These are phyloP conservation scores for Goniozus legneri DNA, from an alignment of 1,140 invertebrate genomes.

Conservation along the genomic window DNA sequence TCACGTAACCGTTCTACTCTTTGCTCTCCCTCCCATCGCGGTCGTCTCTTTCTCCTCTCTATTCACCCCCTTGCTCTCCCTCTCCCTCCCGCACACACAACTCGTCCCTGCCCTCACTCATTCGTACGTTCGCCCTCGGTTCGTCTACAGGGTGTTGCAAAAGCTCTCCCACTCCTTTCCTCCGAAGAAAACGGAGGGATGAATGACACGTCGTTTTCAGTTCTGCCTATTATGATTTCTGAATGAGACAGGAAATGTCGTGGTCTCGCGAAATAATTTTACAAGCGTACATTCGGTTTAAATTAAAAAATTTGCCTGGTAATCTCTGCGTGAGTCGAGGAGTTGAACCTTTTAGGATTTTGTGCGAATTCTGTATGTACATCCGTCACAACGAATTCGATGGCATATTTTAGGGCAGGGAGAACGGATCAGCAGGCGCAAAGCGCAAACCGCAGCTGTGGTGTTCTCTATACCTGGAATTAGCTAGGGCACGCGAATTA, in stretches of 20 bases:
- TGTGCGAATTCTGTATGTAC: too few relatives aligned
- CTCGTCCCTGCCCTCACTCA: not conserved
- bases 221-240: not conserved
- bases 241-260: not conserved
- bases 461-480: too few relatives aligned
- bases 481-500: too few relatives aligned
- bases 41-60: conserved; percentile 12
- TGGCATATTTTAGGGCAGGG: too few relatives aligned
- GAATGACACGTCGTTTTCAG: not conserved
- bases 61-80: not conserved
- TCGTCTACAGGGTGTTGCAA: not conserved
- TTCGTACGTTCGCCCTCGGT: not conserved
- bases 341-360: too few relatives aligned
- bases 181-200: not conserved
- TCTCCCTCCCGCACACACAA: not conserved
- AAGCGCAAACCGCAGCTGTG: too few relatives aligned
- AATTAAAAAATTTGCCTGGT: too few relatives aligned
- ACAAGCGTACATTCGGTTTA: too few relatives aligned
- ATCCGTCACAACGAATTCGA: too few relatives aligned
- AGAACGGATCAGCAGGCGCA: too few relatives aligned
- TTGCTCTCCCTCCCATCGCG: conserved; percentile 4
- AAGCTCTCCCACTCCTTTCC: not conserved
- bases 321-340: too few relatives aligned
- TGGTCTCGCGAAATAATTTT: too few relatives aligned
- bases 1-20: conserved; percentile 35